Evolutionary conservation across 2,888 invertebrate species (phyloP).

Genomic region (Stenotaenia linearis): DNA sequence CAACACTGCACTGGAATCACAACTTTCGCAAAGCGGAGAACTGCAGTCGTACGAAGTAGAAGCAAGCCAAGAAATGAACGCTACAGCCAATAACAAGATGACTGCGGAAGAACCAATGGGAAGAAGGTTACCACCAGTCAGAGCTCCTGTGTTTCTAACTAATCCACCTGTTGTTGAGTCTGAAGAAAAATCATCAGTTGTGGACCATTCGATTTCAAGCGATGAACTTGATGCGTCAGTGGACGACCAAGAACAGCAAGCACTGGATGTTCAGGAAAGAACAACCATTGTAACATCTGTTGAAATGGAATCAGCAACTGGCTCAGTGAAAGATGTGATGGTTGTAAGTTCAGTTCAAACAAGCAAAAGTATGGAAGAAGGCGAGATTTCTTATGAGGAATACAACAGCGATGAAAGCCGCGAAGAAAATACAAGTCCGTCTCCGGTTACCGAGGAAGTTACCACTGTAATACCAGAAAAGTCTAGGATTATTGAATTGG

Average conservation of each 20-base stretch:
- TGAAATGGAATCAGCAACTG: background rate
- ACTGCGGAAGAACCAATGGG: no score
- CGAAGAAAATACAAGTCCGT: background rate
- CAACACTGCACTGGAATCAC: background rate
- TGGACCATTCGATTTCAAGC: background rate
- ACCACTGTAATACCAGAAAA: background rate
- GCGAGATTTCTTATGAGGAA: background rate
- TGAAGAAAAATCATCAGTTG: background rate
- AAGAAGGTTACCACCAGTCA: background rate
- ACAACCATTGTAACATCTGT: background rate
- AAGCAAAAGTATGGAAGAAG: slow-evolving; percentile 10
- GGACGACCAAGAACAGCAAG: background rate
- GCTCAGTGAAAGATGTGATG: background rate
- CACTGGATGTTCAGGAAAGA: background rate
- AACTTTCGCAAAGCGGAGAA: background rate
- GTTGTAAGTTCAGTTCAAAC: background rate
- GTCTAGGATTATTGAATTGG: background rate
- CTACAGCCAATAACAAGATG: no score
- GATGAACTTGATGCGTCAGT: background rate
- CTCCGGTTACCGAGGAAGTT: background rate
- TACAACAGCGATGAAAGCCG: background rate
- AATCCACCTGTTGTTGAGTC: background rate
- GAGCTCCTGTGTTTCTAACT: background rate
- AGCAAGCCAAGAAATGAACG: background rate
- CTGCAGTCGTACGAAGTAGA: background rate